Evolutionary conservation across 2,888 invertebrate genomes (phyloP).

Genomic region (Macrophya alboannulata): DNA sequence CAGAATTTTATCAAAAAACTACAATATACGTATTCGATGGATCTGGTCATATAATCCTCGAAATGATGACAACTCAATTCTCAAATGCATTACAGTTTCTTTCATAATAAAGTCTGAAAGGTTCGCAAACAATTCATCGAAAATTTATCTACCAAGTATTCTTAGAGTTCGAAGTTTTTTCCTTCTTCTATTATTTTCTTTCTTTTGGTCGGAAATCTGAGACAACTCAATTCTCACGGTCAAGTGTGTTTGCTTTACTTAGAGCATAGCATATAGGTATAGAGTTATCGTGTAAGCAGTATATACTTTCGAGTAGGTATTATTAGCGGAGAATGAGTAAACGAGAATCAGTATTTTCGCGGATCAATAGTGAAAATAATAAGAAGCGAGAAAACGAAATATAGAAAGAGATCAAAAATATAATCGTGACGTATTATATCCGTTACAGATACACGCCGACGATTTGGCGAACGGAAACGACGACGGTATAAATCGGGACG

Average conservation of each 20-base stretch:
- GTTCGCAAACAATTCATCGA: no score
- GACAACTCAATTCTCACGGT: background rate
- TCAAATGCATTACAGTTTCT: background rate
- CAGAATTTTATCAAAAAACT: no score
- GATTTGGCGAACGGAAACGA: background rate
- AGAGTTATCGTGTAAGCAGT: background rate
- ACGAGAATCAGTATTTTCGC: background rate
- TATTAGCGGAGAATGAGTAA: background rate
- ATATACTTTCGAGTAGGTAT: background rate
- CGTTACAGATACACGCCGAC: conserved; percentile 5
- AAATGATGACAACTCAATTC: no score
- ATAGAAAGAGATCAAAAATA: background rate
- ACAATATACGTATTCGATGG: no score
- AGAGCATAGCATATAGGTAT: background rate
- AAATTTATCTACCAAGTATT: background rate
- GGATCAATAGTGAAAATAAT: no score
- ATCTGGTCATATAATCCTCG: no score
- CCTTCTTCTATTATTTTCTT: background rate
- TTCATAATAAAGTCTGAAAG: background rate
- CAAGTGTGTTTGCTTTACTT: conserved; percentile 1
- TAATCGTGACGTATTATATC: background rate
- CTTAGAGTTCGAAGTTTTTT: background rate
- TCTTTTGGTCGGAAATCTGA: background rate
- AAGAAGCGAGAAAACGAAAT: no score
- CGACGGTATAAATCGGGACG: background rate